Conservation (phyloP, 92 coral and sea anemone genomes). For the Zoanthus sociatus region DNA sequence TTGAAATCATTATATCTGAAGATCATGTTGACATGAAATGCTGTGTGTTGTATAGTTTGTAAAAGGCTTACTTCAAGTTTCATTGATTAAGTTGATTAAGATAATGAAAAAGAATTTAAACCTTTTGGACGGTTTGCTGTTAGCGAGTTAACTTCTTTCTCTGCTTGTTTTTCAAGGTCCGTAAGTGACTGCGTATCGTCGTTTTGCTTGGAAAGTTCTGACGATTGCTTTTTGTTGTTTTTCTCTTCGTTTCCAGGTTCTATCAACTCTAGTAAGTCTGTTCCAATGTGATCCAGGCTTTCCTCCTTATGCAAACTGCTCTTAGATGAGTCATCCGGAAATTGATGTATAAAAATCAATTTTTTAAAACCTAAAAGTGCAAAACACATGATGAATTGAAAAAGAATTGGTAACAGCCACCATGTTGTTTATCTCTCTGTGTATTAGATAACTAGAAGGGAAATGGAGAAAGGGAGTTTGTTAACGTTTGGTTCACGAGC, state of each 20-base stretch:
- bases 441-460: no score
- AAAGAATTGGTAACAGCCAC: no score
- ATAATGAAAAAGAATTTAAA: not conserved
- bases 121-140: constrained; percentile 63
- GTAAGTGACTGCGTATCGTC: constrained; percentile 76
- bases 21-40: no score
- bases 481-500: no score
- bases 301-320: constrained; percentile 53
- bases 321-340: constrained; percentile 60
- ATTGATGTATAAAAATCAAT: constrained; percentile 76
- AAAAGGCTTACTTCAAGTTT: no score
- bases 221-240: constrained; percentile 37
- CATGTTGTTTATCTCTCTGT: no score
- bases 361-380: constrained; percentile 69
- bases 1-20: no score
- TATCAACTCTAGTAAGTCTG: constrained; percentile 79
- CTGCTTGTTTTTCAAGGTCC: constrained; percentile 92
- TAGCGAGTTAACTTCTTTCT: constrained; percentile 86
- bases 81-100: no score
- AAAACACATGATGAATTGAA: no score
- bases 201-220: constrained; percentile 35
- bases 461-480: no score
- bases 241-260: constrained; percentile 58
- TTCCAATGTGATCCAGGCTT: constrained; percentile 69
- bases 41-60: no score